Evolutionary conservation across 2,113 vertebrate genomes (phyloP).

Genomic region (Elephas maximus): DNA sequence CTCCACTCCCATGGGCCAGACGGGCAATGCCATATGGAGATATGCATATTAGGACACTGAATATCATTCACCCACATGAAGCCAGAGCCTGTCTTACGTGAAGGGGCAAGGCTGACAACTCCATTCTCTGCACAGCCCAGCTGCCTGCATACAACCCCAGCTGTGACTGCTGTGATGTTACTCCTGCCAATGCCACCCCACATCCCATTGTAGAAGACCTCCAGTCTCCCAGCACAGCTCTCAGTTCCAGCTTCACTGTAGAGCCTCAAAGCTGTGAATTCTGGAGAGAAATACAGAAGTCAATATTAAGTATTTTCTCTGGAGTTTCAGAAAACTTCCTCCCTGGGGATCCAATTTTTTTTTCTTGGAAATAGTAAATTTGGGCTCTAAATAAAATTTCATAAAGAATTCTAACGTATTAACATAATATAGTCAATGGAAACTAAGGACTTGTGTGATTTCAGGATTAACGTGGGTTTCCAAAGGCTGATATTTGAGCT

Average conservation of each 20-base stretch:
- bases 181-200: too few relatives aligned
- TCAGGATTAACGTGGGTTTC: not conserved
- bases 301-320: not conserved
- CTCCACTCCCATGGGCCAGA: too few relatives aligned
- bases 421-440: not conserved
- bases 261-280: slow-evolving; percentile 16
- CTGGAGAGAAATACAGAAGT: not conserved
- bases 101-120: too few relatives aligned
- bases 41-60: too few relatives aligned
- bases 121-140: too few relatives aligned
- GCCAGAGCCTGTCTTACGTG: too few relatives aligned
- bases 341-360: not conserved
- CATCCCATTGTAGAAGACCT: too few relatives aligned
- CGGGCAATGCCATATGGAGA: too few relatives aligned
- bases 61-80: too few relatives aligned
- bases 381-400: not conserved
- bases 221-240: not conserved
- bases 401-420: not conserved
- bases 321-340: not conserved
- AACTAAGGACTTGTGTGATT: not conserved
- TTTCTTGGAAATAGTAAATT: not conserved
- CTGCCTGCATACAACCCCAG: too few relatives aligned
- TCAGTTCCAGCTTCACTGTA: not conserved
- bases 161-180: too few relatives aligned
- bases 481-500: not conserved